These are phyloP conservation scores for Aplidium turbinatum DNA, from an alignment of 23 tunicate species.

Conservation along the genomic window DNA sequence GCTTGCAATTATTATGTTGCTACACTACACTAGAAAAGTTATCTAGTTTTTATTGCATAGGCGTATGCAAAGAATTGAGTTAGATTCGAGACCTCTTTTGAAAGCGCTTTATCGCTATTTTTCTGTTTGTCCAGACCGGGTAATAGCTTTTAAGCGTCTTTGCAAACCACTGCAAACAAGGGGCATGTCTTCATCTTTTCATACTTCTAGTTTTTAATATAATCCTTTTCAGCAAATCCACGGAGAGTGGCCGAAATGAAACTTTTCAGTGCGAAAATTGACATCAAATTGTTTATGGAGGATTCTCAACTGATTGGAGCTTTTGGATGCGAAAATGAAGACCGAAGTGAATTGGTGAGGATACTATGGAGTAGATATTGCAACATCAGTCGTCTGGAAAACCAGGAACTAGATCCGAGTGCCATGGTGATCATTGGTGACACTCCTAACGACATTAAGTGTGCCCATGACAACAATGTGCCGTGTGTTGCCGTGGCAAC, in stretches of 20 bases:
- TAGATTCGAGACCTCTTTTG: no score
- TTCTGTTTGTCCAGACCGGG: no score
- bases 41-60: no score
- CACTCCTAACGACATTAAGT: constrained; percentile 66
- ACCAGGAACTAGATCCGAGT: constrained; percentile 2
- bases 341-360: constrained; percentile 50
- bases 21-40: no score
- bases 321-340: constrained; percentile 68
- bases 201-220: no score
- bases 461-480: constrained; percentile 81
- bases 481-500: constrained; percentile 87
- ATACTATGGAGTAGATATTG: constrained; percentile 50
- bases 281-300: constrained; percentile 32
- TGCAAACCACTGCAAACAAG: no score
- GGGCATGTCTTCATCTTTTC: no score
- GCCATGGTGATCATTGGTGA: constrained; percentile 83
- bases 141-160: no score
- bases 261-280: constrained; percentile 51
- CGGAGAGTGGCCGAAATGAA: constrained; percentile 42
- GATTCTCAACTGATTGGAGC: constrained; percentile 57
- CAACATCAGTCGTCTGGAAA: constrained; percentile 18
- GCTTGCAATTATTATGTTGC: no score
- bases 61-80: no score
- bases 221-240: constrained; percentile 50
- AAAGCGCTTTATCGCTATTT: no score